Conservation (phyloP, 2,113 vertebrate genomes). For the Charina bottae region DNA sequence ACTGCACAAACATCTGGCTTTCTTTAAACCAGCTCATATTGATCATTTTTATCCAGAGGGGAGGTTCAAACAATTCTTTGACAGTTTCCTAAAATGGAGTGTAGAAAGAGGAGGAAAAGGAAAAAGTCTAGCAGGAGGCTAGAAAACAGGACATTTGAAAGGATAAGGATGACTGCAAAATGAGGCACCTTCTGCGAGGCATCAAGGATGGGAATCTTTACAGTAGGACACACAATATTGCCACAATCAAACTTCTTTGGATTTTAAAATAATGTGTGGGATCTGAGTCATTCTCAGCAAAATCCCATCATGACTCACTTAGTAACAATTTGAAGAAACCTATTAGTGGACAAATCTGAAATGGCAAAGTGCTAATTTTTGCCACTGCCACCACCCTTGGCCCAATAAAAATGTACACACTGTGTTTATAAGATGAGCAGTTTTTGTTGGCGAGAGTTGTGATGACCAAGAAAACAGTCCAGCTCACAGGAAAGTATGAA, state of each 20-base stretch:
- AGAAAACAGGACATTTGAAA: conserved; percentile 11
- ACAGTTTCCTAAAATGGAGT: not conserved
- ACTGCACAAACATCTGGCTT: conserved; percentile 13
- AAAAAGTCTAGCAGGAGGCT: not conserved
- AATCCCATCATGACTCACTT: conserved; percentile 61
- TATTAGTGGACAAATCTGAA: conserved; percentile 40
- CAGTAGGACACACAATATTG: conserved; percentile 6
- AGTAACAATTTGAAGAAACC: conserved; percentile 48
- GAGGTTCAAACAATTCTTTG: not conserved
- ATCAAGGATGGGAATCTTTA: conserved; percentile 36
- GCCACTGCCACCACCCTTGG: not conserved
- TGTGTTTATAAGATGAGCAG: conserved; percentile 52
- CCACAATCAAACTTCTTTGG: conserved; percentile 40
- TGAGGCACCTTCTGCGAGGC: conserved; percentile 24
- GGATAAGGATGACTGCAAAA: conserved; percentile 21
- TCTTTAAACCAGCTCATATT: conserved; percentile 24
- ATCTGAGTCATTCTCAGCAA: conserved; percentile 59
- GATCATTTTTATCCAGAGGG: conserved; percentile 17
- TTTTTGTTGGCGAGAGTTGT: conserved; percentile 52
- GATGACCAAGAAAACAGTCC: conserved; percentile 57
- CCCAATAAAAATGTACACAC: conserved; percentile 43
- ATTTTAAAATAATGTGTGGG: conserved; percentile 44
- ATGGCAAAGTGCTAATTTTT: conserved; percentile 30
- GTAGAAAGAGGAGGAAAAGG: not conserved
- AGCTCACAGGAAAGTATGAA: conserved; percentile 64